Conservation (phyloP, 2,797 vertebrate genomes). For the Allobates femoralis region DNA sequence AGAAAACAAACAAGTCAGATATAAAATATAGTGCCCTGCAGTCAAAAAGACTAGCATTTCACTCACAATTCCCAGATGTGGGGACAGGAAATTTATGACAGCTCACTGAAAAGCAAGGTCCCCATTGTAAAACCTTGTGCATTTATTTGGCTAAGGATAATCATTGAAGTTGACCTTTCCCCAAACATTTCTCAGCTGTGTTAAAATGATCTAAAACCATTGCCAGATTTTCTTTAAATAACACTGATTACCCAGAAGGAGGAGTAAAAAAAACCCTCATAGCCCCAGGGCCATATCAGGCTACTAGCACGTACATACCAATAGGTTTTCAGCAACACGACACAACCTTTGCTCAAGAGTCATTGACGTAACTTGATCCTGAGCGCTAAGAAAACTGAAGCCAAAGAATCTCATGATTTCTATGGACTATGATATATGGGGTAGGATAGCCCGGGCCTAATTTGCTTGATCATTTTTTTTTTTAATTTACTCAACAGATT, state of each 20-base stretch:
- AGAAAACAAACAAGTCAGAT: constrained; percentile 76
- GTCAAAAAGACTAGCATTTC: constrained; percentile 75
- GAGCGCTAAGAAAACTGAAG: background rate
- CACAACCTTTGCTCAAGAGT: constrained; percentile 72
- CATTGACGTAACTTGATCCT: constrained; percentile 48
- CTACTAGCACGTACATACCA: constrained; percentile 71
- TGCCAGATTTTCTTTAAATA: constrained; percentile 78
- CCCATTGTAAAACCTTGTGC: constrained; percentile 74
- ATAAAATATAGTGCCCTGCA: constrained; percentile 76
- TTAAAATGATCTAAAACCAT: constrained; percentile 79
- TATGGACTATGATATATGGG: constrained; percentile 22
- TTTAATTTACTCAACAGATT: constrained; percentile 23
- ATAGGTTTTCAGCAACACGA: constrained; percentile 71
- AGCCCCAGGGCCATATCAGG: constrained; percentile 74
- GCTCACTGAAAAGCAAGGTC: constrained; percentile 75
- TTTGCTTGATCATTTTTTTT: constrained; percentile 2
- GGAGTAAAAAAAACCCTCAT: constrained; percentile 67
- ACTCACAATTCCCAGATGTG: constrained; percentile 75
- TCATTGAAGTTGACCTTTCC: constrained; percentile 80
- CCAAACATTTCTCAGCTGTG: constrained; percentile 75
- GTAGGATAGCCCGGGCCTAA: background rate
- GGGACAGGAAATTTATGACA: constrained; percentile 75
- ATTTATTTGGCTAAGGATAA: constrained; percentile 78
- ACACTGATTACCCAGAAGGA: constrained; percentile 71
- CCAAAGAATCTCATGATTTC: constrained; percentile 13